Evolutionary conservation across 2,113 vertebrate species (phyloP), one percentile per base, ranked within the genome.

Genomic region (Pachypanchax playfairii): DNA sequence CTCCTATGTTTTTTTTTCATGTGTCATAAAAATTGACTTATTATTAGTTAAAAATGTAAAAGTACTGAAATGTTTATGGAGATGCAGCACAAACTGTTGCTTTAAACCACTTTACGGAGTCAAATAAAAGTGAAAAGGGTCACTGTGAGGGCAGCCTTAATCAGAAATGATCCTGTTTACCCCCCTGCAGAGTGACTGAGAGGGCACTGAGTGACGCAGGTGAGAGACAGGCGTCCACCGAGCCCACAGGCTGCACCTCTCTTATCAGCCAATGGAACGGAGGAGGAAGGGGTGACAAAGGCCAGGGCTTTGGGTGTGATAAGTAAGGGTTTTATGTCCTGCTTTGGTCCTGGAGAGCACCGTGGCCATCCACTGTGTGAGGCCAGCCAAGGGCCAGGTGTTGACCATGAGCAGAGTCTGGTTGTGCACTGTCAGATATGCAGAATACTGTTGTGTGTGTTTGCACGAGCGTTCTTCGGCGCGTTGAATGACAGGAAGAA

Each of bases 201-300:
- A 89, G 90, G 92, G 88, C 90, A 93, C 77, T 50, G 91, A 92
- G 89, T 91, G 87, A 92, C 93, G 95, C 93, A 94, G 93, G 94
- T 92, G 89, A 3, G 90, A 92, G 92, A 93, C 83, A 77, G 70
- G 46, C 83, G 21, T 76, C 83, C 79, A 65, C 68, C 56, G 51
- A 53, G 62, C 68, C 85, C 89, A 79, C 82, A 24, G 62, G 70
- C 83, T 53, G 18, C 79, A 79, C 79, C 76, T 78, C 64, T 43
- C 85, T 88, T 90, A 89, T 90, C 89, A 83, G 76, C 73, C 70
- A 15, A 54, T 57, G 46, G 70, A 81, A 67, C 73, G 55, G 74
- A 82, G 83, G 65, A 87, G 87, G 89, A 84, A 85, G 70, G 65
- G 76, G 75, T 81, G 87, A 88, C 74, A 83, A 85, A 86, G 82